A percentile compares a stretch with the other conserved stretches of the same genome.
These are phyloP conservation scores for Callocephalon fimbriatum DNA, from an alignment of 2,113 vertebrate species.

Conservation along the genomic window DNA sequence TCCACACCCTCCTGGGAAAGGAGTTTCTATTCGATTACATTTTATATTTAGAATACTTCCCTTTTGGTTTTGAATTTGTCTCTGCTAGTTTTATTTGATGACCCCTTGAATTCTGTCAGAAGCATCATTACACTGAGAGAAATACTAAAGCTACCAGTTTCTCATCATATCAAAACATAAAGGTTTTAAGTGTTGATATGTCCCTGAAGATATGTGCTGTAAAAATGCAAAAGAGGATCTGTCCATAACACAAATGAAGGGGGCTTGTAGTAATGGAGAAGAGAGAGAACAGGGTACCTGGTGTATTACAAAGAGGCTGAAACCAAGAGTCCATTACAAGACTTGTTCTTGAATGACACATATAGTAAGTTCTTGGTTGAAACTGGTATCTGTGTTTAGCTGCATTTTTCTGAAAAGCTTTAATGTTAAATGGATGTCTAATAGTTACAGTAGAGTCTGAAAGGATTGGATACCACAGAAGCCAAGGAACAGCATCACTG, in stretches of 20 bases:
- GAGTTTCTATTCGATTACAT: not conserved
- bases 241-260: not conserved
- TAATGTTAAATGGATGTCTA: not conserved
- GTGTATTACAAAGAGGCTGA: not conserved
- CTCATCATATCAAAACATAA: not conserved
- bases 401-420: not conserved
- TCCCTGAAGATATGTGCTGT: not conserved
- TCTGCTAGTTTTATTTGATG: not conserved
- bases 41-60: not conserved
- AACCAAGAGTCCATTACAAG: rapidly evolving
- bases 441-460: not conserved
- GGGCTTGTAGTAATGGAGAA: not conserved
- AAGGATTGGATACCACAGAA: not conserved
- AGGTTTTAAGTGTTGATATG: not conserved
- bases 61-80: not conserved
- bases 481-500: not conserved
- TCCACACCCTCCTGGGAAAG: not conserved
- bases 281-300: not conserved
- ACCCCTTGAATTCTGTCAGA: not conserved
- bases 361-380: not conserved
- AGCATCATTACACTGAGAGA: not conserved
- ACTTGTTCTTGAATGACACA: not conserved
- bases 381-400: not conserved
- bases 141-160: not conserved
- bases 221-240: not conserved